Percentiles rank a stretch among this genome's conserved stretches.
Evolutionary conservation across 1,140 invertebrate species (phyloP).

Genomic region (Belonocnema kinseyi): DNA sequence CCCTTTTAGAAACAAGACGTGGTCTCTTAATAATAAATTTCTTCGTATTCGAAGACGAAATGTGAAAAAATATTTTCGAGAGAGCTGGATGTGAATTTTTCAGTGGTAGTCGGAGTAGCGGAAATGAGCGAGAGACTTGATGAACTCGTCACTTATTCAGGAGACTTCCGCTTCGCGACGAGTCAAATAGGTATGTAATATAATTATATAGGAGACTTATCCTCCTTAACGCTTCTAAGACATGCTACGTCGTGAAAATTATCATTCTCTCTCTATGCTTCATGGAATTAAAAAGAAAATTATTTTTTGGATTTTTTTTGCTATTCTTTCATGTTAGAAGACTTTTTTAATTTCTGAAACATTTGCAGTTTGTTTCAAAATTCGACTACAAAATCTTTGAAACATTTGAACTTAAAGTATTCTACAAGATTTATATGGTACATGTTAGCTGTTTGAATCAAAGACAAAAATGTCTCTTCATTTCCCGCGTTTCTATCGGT

Average conservation of each 20-base stretch:
- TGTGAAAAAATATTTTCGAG: constrained; percentile 53
- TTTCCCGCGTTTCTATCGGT: no score
- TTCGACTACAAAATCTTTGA: no score
- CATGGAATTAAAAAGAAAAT: not conserved
- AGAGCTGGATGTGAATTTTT: constrained; percentile 59
- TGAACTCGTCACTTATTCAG: constrained; percentile 68
- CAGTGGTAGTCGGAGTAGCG: constrained; percentile 51
- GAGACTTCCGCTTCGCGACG: constrained; percentile 53
- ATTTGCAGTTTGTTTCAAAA: no score
- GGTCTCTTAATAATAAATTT: constrained; percentile 57
- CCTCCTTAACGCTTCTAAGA: not conserved
- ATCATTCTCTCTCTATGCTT: not conserved
- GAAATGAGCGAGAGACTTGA: constrained; percentile 67
- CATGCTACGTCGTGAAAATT: not conserved
- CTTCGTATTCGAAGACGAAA: constrained; percentile 43
- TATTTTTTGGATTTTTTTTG: not conserved
- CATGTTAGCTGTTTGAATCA: no score
- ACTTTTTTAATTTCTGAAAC: no score
- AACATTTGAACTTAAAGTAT: no score
- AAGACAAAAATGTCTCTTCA: no score
- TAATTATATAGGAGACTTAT: constrained; percentile 38
- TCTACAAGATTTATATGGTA: no score
- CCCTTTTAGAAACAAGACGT: not conserved
- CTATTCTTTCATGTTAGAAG: no score
- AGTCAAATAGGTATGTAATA: constrained; percentile 52